These are phyloP conservation scores for cat (Felis catus) DNA, from an alignment of 2,113 vertebrate genomes.

Conservation along the genomic window F.catus_Fca126_mat1.0 CM031414.1:470501-471000, in stretches of 20 bases:
- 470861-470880: neutral
- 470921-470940: neutral
- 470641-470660: neutral
- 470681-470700: neutral
- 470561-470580: too few relatives aligned
- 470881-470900: neutral
- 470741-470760: fast-evolving
- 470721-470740: neutral
- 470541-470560: too few relatives aligned
- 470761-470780: neutral
- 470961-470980: neutral
- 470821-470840: neutral
- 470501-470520: too few relatives aligned
- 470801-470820: neutral
- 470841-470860: neutral
- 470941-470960: neutral
- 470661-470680: neutral
- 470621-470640: neutral
- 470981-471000: neutral
- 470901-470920: neutral
- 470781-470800: neutral
- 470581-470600: too few relatives aligned
- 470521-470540: too few relatives aligned
- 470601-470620: too few relatives aligned
- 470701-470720: neutral